These are phyloP conservation scores for Lithophane semibrunnea DNA, from an alignment of 2,888 invertebrate genomes.

Conservation along the genomic window DNA sequence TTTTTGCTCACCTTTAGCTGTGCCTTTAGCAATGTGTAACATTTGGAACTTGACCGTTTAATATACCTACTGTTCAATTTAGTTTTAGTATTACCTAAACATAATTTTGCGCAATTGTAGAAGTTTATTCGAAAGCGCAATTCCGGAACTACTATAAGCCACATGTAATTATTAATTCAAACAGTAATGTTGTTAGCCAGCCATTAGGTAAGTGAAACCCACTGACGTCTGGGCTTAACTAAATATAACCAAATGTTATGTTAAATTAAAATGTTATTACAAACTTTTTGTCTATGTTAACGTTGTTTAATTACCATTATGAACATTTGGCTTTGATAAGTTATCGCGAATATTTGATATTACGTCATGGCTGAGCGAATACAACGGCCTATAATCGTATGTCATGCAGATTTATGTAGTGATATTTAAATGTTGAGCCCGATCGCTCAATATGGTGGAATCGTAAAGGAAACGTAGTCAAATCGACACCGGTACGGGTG, in stretches of 20 bases:
- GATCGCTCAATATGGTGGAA: slow-evolving; percentile 85
- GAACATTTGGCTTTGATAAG: slow-evolving; percentile 14
- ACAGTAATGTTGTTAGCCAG: slow-evolving; percentile 46
- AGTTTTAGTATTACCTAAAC: not conserved
- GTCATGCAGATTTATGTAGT: slow-evolving; percentile 64
- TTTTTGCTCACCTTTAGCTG: slow-evolving; percentile 29
- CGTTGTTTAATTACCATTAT: slow-evolving; percentile 44
- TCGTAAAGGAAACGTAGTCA: slow-evolving; percentile 89
- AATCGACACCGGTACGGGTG: slow-evolving; percentile 87
- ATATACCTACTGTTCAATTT: not conserved
- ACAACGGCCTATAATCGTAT: slow-evolving; percentile 44
- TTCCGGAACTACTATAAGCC: slow-evolving; percentile 21
- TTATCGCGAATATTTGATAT: slow-evolving; percentile 51
- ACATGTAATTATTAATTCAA: slow-evolving; percentile 47
- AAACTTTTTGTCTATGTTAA: slow-evolving; percentile 30
- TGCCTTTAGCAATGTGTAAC: slow-evolving; percentile 6
- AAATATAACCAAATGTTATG: slow-evolving; percentile 30
- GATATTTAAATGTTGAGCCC: slow-evolving; percentile 73
- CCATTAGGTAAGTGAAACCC: slow-evolving; percentile 50
- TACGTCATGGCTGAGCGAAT: slow-evolving; percentile 45
- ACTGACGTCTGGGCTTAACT: slow-evolving; percentile 45
- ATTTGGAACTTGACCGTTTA: not conserved
- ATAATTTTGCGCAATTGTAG: slow-evolving; percentile 3
- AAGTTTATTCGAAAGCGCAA: slow-evolving; percentile 14
- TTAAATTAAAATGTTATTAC: slow-evolving; percentile 33